phyloP scores from a whole-genome alignment of 2,113 vertebrate species.

The Dicerorhinus sumatrensis region DNA sequence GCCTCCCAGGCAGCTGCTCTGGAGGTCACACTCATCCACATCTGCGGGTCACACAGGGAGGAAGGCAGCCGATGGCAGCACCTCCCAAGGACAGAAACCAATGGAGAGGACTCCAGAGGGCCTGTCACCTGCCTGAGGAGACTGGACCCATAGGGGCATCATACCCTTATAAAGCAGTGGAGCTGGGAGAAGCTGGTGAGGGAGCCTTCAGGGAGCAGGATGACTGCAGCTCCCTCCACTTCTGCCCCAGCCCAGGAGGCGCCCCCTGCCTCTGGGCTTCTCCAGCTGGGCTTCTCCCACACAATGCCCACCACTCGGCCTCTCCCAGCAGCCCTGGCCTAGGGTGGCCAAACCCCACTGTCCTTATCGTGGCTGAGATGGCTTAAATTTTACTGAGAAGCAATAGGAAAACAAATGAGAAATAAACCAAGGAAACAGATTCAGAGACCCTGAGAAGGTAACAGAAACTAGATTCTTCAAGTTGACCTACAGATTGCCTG shows the following conservation, averaged over 20 bases:
- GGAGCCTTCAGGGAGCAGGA: background rate
- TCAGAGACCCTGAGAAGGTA: background rate
- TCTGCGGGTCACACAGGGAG: conserved; percentile 81
- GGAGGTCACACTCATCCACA: conserved; percentile 88
- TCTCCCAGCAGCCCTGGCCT: background rate
- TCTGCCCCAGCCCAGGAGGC: background rate
- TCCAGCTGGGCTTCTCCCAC: background rate
- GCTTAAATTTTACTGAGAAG: background rate
- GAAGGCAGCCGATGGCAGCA: background rate
- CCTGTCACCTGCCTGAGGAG: background rate
- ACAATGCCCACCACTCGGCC: background rate
- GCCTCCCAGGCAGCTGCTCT: conserved; percentile 84
- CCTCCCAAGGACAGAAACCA: background rate
- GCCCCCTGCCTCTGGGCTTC: background rate
- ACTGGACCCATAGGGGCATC: background rate
- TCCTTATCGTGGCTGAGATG: background rate
- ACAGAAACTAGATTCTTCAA: background rate
- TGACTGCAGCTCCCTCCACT: background rate
- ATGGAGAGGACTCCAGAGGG: background rate
- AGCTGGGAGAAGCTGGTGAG: background rate
- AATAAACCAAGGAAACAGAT: background rate
- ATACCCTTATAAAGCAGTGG: background rate
- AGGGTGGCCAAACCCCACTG: background rate
- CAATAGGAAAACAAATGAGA: background rate
- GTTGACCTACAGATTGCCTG: background rate